Evolutionary conservation across 1,140 invertebrate species (phyloP), one percentile per base, ranked within the genome.

Genomic region (Bombus vancouverensis): DNA sequence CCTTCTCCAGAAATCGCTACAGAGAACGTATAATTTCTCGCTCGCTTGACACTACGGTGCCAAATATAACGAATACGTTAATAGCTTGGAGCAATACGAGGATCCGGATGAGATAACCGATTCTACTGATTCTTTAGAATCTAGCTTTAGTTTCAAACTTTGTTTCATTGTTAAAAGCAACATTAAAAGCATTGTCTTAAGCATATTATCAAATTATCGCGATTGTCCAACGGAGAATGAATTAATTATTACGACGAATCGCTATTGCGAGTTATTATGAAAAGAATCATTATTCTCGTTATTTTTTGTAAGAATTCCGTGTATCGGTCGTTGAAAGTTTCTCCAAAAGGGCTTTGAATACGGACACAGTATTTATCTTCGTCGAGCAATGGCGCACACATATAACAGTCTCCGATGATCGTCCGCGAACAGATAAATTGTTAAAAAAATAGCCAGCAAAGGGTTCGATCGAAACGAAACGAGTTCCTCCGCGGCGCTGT

Each of bases 371-470:
- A 85, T 85, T 85, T 85, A 80, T 80, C 77, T 85, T 85, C 62
- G 62, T 57, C 77, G 10, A 70, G 57, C 53, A 80, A 85, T 73
- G 68, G 53, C 42, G 68, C 34, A 18, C 77, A 79, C 32, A 80
- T 68, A 72, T 85, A 80, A 80, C 83, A 73, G 70, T 80, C 42
- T n/a, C 42, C 68, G 66, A 79, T 84, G 72, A 86, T 77, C 85
- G 79, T 62, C 4, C 53, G 68, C 62, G 76, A 79, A 28, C 83
- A 8, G 77, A 82, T 88, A 84, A 90, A 89, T 90, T 90, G 85
- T 90, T 90, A 87, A 87, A 88, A 90, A 90, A 90, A 90, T 89
- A 90, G 47, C 65, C 85, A 37, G 73, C 65, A 68, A 78, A 78
- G 78, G 59, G 47, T 42, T 22, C 13, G 8, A 32, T 39, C 39